Percentiles rank a stretch among this genome's conserved stretches.
These are phyloP conservation scores for Orchesellides sinensis DNA, from an alignment of 2,888 invertebrate genomes.

Conservation along the genomic window DNA sequence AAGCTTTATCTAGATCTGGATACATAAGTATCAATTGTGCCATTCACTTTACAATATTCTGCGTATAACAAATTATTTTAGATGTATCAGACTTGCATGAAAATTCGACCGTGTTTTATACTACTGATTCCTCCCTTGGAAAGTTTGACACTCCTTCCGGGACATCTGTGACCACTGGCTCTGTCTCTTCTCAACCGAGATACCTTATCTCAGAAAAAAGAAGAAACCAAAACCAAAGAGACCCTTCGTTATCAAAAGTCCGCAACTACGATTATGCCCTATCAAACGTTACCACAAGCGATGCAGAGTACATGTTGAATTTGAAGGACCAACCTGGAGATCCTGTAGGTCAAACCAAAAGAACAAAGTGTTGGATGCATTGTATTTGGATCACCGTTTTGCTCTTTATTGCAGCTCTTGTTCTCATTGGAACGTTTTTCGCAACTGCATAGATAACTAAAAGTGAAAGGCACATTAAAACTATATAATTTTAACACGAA, in stretches of 20 bases:
- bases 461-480: too few species aligned
- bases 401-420: background rate
- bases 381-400: background rate
- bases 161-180: background rate
- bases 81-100: too few species aligned
- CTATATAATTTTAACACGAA: too few species aligned
- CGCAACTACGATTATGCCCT: background rate
- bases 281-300: background rate
- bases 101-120: too few species aligned
- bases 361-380: background rate
- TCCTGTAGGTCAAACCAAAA: background rate
- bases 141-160: too few species aligned
- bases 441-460: background rate
- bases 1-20: too few species aligned
- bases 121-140: too few species aligned
- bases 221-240: background rate
- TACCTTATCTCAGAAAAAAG: background rate
- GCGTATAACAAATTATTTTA: too few species aligned
- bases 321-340: background rate
- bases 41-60: too few species aligned
- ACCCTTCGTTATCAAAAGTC: background rate
- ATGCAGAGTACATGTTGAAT: background rate
- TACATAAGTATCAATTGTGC: too few species aligned
- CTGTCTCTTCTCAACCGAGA: background rate
- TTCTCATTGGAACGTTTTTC: background rate